A percentile compares a stretch with the other conserved stretches of the same genome.
phyloP scores from a whole-genome alignment of 2,888 invertebrate species.

The Epirrita christyi region DNA sequence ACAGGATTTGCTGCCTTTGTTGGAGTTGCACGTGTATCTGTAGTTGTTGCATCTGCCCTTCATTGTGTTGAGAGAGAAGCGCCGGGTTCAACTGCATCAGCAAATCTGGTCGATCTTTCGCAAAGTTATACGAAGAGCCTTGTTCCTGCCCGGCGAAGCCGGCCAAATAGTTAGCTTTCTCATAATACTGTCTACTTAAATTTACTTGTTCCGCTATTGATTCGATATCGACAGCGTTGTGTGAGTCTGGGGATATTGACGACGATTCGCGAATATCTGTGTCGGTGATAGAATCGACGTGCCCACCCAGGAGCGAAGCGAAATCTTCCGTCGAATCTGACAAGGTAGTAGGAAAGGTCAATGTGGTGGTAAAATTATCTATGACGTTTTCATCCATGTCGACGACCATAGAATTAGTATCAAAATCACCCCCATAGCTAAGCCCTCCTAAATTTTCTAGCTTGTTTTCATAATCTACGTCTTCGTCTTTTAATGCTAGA shows the following conservation, averaged over 20 bases:
- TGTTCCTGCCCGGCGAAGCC: conserved; percentile 76
- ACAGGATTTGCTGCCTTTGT: conserved; percentile 86
- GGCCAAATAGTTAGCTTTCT: conserved; percentile 76
- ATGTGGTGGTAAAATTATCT: conserved; percentile 92
- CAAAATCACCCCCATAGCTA: conserved; percentile 86
- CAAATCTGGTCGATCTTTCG: conserved; percentile 86
- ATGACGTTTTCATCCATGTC: conserved; percentile 91
- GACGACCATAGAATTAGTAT: conserved; percentile 91
- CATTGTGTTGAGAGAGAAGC: conserved; percentile 76
- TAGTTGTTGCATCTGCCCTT: conserved; percentile 86
- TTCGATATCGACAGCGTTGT: conserved; percentile 88
- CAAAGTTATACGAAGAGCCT: conserved; percentile 84
- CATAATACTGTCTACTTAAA: conserved; percentile 84
- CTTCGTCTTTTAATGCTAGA: conserved; percentile 91
- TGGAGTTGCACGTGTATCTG: conserved; percentile 90
- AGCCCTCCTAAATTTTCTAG: conserved; percentile 88
- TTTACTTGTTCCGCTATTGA: conserved; percentile 91
- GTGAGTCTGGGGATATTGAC: conserved; percentile 88
- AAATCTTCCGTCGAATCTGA: conserved; percentile 93
- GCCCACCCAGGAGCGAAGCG: conserved; percentile 89
- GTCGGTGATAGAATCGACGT: conserved; percentile 88
- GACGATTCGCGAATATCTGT: conserved; percentile 89
- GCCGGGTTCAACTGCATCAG: conserved; percentile 85
- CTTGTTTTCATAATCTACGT: conserved; percentile 91
- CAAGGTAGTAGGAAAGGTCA: conserved; percentile 91